Evolutionary conservation across 2,888 invertebrate species (phyloP).

Genomic region (Sussaba pulchella): DNA sequence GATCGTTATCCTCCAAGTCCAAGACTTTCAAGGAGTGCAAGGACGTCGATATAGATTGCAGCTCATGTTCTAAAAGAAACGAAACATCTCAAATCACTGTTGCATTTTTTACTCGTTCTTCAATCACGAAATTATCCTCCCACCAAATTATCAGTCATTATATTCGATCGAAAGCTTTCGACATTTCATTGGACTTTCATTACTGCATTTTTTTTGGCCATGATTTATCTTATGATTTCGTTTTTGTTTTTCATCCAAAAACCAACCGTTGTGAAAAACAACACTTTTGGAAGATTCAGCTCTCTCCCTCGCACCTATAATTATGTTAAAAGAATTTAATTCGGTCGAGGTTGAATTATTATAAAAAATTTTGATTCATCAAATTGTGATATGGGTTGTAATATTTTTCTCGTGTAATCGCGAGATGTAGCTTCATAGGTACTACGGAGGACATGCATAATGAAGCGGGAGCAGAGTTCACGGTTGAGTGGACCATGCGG

Average conservation of each 20-base stretch:
- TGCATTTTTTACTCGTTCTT: not conserved
- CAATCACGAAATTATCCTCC: not conserved
- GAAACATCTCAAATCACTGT: not conserved
- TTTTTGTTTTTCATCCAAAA: no score
- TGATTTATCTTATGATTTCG: no score
- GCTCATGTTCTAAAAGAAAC: conserved; percentile 42
- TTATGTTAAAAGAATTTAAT: no score
- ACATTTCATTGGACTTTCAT: not conserved
- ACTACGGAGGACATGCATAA: conserved; percentile 74
- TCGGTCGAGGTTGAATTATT: no score
- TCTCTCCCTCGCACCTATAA: no score
- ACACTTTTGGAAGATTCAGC: no score
- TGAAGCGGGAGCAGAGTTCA: conserved; percentile 72
- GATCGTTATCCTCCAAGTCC: conserved; percentile 87
- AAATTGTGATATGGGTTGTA: conserved; percentile 37
- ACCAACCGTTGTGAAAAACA: no score
- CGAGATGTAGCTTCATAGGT: conserved; percentile 33
- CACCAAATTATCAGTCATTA: conserved; percentile 2
- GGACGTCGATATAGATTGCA: conserved; percentile 55
- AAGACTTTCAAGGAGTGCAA: conserved; percentile 76
- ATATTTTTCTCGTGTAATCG: conserved; percentile 56
- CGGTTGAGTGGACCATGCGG: conserved; percentile 70
- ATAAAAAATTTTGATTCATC: conserved; percentile 20
- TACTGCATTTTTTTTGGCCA: no score
- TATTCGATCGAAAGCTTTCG: conserved; percentile 4